Base-by-base conservation (phyloP, 2,888 invertebrate genomes). In the Dioctria linearis region DNA sequence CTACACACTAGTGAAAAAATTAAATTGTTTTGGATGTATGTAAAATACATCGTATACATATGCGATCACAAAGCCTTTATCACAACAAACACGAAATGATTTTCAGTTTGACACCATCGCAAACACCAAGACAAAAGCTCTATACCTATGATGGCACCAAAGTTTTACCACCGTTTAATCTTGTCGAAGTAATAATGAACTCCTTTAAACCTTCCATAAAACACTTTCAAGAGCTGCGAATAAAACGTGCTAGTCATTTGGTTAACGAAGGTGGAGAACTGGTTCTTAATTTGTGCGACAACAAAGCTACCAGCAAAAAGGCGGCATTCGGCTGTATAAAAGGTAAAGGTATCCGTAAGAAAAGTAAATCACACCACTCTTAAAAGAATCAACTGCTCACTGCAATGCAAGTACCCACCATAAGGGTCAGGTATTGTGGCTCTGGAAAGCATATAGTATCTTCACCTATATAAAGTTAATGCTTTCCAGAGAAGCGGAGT, bases 251-350 rank as follows among this genome's bases (percentile, higher is more conserved):
- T 13, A 40, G 37, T 9, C 71, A 75, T 40, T 59, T 43, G 43
- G 61, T 46, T 75, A 78, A 78, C 63, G 65, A 78, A 78, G 61
- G 46, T 39, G 37, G 39, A 49, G 51, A 78, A 78, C 78, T 63
- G 63, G 78, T 78, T 78, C 63, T 49, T 49, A 65, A 78, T 78
- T 61, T 63, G 13, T 39, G 49, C 78, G 78, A 78, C 63, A 49
- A 49, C 46, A 61, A 61, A 78, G 75, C 75, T 43, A 61, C 61
- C 69, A 5, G 4, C 43, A 61, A 75, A 75, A 75, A 61, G 61
- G 9, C 75, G 61, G 61, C 59, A 43, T 59, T 5, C 13, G 40
- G 40, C 59, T 54, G 61, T 42, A 40, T 13, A 49, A 71, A 49
- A 71, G 54, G 54, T 5, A 39, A 5, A 54, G n/a, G 51, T 6